Evolutionary conservation across 2,888 invertebrate species (phyloP), one percentile per base, ranked within the genome.

Genomic region (Sipha maydis): DNA sequence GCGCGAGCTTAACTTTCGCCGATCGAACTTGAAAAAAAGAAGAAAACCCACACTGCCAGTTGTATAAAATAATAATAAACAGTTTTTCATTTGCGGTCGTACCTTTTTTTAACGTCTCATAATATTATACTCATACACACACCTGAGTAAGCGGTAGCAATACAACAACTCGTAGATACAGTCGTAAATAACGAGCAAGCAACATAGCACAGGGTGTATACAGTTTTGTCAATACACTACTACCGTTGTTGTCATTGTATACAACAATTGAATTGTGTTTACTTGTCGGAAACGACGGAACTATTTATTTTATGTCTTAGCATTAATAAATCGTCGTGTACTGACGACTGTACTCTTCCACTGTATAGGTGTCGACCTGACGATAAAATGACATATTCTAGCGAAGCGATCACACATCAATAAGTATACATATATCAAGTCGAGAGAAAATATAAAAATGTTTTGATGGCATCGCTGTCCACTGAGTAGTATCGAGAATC

Each of bases 201-300:
- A n/a, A n/a, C n/a, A n/a, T n/a, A 17, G 79, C 67, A n/a, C 67
- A n/a, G 67, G 67, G 61, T 61, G 79, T 25, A 8, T 56, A 38
- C 41, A 79, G 80, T 80, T 80, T 80, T 80, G 80, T 80, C 80
- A 67, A 80, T 80, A 80, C 41, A 8, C 61, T 28, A 67, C 41
- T 38, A 34, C 3, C n/a, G 28, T 31, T 56, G 61, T 61, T 38
- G 67, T 41, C 80, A 78, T 54, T 28, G 54, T 67, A 67, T 67
- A 56, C 56, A 4, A 56, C 56, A 56, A 56, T 56, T 56, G 56
- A 56, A 21, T 21, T 56, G 56, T 56, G 56, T 56, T 56, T 56
- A 56, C 56, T 21, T 21, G 21, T 56, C 56, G 56, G 56, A 67
- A n/a, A 67, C 67, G 67, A n/a, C 67, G 67, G n/a, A 67, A 67